Base-by-base conservation (phyloP, 2,888 invertebrate species). In the Epirrhoe tristata region DNA sequence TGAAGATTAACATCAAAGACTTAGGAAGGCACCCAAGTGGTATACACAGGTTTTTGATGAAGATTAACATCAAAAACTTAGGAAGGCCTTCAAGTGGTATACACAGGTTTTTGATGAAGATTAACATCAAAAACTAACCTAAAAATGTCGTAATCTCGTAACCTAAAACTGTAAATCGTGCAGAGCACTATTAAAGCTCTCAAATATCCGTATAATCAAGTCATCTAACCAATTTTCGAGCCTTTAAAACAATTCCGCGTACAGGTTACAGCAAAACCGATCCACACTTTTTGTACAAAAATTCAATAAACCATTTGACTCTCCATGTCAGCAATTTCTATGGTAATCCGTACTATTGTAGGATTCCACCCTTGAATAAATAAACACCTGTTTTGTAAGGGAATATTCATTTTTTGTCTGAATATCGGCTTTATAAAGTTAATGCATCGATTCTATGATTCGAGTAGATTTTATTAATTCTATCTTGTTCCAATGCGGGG, bases 341-440 rank as follows among this genome's bases (percentile, higher is more conserved):
- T 70, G 70, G 62, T 67, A 70, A 70, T 70, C 43, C 31, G 2
- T 36, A 66, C 70, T 64, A 63, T 67, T 64, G 67, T 68, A 61
- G 50, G 50, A 58, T 61, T 67, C 50, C 58, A 61, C 60, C 14
- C 52, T 32, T 46, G 60, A 51, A 68, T 67, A 60, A 54, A 63
- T 59, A 60, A 58, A 67, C 56, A 65, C 32, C 50, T 55, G 39
- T 52, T 57, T 53, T 63, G 43, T 36, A 52, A 6, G 16, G 32
- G 57, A 34, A 58, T 58, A 52, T 53, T 58, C 52, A 52, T 52
- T 57, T 57, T 16, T 60, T 59, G 17, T 36, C n/a, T 59, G 55
- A 54, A 53, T 48, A 12, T 12, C 39, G 12, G 39, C 4, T 2
- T 43, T 43, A 14, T 0, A 16, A 48, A 48, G 48, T 0, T 48